phyloP scores from a whole-genome alignment of 2,113 vertebrate genomes.

The Fregata magnificens region DNA sequence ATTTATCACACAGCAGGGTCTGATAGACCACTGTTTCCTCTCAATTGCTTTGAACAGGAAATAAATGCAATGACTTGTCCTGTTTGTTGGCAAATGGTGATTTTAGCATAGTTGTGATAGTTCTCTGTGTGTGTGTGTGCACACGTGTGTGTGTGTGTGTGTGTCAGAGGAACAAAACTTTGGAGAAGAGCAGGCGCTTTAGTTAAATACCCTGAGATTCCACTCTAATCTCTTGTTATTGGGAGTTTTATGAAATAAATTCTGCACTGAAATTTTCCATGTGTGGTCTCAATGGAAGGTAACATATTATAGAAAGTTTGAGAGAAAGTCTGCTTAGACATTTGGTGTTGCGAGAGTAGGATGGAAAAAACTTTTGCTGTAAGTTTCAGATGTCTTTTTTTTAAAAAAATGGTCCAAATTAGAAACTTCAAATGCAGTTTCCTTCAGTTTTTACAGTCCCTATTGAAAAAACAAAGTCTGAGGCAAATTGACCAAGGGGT shows the following conservation, averaged over 20 bases:
- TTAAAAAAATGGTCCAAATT: background rate
- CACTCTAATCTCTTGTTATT: background rate
- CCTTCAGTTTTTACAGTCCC: background rate
- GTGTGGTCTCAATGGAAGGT: background rate
- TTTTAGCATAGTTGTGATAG: background rate
- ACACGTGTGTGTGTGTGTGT: fast-evolving
- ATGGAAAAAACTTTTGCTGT: background rate
- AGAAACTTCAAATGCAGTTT: background rate
- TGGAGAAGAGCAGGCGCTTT: background rate
- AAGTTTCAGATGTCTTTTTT: background rate
- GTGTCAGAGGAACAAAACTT: background rate
- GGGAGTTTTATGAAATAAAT: background rate
- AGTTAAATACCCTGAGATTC: background rate
- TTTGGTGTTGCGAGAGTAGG: background rate
- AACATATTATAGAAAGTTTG: background rate
- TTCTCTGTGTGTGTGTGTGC: fast-evolving
- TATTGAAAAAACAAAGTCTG: background rate
- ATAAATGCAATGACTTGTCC: background rate
- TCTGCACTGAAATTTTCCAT: background rate
- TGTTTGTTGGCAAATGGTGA: background rate
- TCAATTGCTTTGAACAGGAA: background rate
- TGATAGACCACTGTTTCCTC: background rate
- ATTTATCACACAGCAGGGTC: background rate
- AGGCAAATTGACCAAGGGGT: background rate
- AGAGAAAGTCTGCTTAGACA: background rate